These are phyloP conservation scores for Thera britannica DNA, from an alignment of 2,888 invertebrate species.

Conservation along the genomic window DNA sequence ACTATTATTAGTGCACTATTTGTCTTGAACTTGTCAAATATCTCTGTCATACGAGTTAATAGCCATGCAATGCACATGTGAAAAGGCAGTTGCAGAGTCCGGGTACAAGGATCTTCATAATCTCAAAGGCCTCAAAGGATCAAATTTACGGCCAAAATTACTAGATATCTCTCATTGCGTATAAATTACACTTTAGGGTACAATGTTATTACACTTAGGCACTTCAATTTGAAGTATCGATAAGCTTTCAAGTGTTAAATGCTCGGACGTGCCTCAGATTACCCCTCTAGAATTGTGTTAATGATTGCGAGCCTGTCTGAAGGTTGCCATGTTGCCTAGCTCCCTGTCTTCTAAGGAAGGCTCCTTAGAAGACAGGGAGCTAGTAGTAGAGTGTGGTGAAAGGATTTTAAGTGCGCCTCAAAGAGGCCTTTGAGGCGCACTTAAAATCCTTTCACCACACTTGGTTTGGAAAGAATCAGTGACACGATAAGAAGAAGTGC, in stretches of 20 bases:
- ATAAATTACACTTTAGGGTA: conserved; percentile 8
- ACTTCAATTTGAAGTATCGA: background rate
- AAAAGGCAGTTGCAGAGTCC: background rate
- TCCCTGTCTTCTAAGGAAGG: too few species aligned
- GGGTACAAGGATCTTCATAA: conserved; percentile 11
- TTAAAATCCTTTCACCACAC: too few species aligned
- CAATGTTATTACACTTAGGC: background rate
- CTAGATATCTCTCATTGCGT: conserved; percentile 5
- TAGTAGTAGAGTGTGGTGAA: too few species aligned
- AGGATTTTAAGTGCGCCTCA: too few species aligned
- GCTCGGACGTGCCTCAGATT: background rate
- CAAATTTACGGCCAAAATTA: conserved; percentile 15
- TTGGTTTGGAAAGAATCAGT: too few species aligned
- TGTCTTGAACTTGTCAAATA: too few species aligned
- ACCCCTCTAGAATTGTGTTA: background rate
- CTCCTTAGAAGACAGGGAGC: too few species aligned
- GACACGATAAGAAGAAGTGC: too few species aligned
- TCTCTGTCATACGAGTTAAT: background rate
- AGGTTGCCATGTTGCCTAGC: too few species aligned
- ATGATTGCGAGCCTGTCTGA: background rate
- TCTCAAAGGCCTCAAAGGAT: conserved; percentile 2
- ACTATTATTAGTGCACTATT: too few species aligned
- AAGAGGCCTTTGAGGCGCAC: too few species aligned
- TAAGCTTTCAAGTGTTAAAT: background rate
- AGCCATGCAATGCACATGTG: background rate